phyloP scores from a whole-genome alignment of 1,140 invertebrate genomes.

The Zophobas atratus region DNA sequence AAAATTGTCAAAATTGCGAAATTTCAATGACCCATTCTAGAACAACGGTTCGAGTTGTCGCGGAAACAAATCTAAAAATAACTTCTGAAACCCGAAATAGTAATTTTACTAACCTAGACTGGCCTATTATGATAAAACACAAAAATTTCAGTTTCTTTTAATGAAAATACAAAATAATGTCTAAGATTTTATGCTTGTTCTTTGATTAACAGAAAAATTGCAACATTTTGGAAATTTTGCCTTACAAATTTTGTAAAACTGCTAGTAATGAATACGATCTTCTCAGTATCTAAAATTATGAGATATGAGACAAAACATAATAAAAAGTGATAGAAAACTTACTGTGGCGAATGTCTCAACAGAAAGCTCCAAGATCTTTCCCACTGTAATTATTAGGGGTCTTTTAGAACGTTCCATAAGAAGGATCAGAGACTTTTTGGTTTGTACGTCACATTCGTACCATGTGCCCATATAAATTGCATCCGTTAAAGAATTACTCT shows the following conservation, averaged over 20 bases:
- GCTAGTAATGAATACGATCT: conserved; percentile 10
- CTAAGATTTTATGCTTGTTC: too few species aligned
- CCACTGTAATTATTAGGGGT: conserved; percentile 26
- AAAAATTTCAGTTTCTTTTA: too few species aligned
- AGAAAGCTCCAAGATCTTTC: conserved; percentile 4
- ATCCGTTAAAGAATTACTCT: conserved; percentile 43
- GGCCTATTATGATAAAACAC: too few species aligned
- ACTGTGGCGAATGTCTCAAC: background rate
- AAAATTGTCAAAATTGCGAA: too few species aligned
- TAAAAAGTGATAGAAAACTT: background rate
- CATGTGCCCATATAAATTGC: conserved; percentile 45
- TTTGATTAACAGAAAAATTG: too few species aligned
- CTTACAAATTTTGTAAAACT: conserved; percentile 17
- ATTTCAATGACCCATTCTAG: too few species aligned
- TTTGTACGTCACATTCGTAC: conserved; percentile 48
- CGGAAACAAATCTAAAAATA: too few species aligned
- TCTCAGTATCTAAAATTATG: conserved; percentile 2
- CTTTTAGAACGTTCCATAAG: conserved; percentile 51
- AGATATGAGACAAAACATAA: background rate
- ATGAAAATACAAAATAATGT: too few species aligned
- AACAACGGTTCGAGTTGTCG: too few species aligned
- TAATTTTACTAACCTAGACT: too few species aligned
- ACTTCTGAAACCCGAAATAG: too few species aligned
- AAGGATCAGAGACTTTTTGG: conserved; percentile 46
- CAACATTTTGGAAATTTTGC: too few species aligned